Evolutionary conservation across 92 coral and sea anemone genomes (phyloP), one percentile per base, ranked within the genome.

Genomic region (Hydrozoanthus gracilis): DNA sequence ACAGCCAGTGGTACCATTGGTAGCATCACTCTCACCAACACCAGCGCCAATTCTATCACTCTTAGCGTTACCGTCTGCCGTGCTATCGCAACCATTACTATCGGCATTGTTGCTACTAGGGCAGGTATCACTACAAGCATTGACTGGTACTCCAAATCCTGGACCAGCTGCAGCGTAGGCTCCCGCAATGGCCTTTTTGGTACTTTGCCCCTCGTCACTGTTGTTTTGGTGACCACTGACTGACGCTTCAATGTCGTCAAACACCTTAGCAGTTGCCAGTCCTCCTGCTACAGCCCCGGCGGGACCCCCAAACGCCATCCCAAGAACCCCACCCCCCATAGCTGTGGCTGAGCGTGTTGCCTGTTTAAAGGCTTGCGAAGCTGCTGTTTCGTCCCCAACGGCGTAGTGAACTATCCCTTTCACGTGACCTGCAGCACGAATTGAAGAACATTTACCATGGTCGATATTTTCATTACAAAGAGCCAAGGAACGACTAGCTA

Each of bases 351-450:
- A n/a, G 16, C 88, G 75, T 13, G 88, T 71, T 14, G 88, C 88
- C 4, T 27, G 16, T 27, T 86, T 86, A 82, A 86, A 73, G 3
- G 88, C 83, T 13, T 74, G 50, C 39, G 44, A 44, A 2, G 83
- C 88, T 4, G 73, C 83, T 44, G n/a, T 20, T 1, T n/a, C 61
- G 51, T 86, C 88, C 10, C 88, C 88, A 15, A 86, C 16, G 44
- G 83, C 83, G 66, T 86, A 86, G 48, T 86, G 88, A 8, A 73
- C 77, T 3, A 52, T 44, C 7, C 88, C 88, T 76, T 86, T 86
- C 5, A 75, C 66, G 70, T 86, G 88, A 48, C 88, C 88, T 86
- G 72, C 52, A 74, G 51, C 72, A 50, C 67, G 82, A 9, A 49
- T 51, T 3, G 4, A 4, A 58, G 65, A 58, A 5, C 65, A 13